Percentiles rank a stretch among this genome's conserved stretches.
These are phyloP conservation scores for Heliconius cydno DNA, from an alignment of 2,888 invertebrate genomes.

Conservation along the genomic window DNA sequence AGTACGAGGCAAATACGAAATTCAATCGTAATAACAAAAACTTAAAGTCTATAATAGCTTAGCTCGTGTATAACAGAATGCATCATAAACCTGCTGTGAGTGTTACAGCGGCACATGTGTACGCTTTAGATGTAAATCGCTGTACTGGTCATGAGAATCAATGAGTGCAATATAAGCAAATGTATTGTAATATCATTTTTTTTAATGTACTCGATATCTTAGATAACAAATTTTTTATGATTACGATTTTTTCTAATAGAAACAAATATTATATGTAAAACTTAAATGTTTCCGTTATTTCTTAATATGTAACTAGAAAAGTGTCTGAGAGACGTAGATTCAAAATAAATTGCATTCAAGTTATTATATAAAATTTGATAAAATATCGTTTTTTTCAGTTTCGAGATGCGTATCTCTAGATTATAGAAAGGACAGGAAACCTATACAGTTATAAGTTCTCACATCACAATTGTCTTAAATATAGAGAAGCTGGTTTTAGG, in stretches of 20 bases:
- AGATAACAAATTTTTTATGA: neutral
- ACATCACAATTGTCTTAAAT: too few relatives aligned
- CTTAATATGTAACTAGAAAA: too few relatives aligned
- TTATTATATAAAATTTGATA: too few relatives aligned
- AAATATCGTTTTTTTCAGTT: too few relatives aligned
- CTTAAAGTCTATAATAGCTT: slow-evolving; percentile 23
- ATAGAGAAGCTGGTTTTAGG: too few relatives aligned
- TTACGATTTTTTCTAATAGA: neutral
- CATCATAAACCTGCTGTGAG: slow-evolving; percentile 42
- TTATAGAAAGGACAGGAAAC: too few relatives aligned
- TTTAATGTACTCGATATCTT: neutral
- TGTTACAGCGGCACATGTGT: slow-evolving; percentile 41
- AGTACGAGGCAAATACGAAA: slow-evolving; percentile 26
- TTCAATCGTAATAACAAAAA: slow-evolving; percentile 18
- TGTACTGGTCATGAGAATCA: slow-evolving; percentile 39
- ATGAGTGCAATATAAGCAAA: slow-evolving; percentile 25
- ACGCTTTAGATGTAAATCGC: slow-evolving; percentile 42
- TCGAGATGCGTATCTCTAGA: too few relatives aligned
- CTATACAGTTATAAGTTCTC: too few relatives aligned
- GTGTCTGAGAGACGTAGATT: too few relatives aligned
- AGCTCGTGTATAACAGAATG: slow-evolving; percentile 28
- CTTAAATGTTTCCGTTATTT: too few relatives aligned
- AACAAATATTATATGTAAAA: too few relatives aligned
- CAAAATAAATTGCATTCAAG: too few relatives aligned
- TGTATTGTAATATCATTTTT: neutral